These are phyloP conservation scores for Lepidurus couesii DNA, from an alignment of 1,140 invertebrate species.

Conservation along the genomic window DNA sequence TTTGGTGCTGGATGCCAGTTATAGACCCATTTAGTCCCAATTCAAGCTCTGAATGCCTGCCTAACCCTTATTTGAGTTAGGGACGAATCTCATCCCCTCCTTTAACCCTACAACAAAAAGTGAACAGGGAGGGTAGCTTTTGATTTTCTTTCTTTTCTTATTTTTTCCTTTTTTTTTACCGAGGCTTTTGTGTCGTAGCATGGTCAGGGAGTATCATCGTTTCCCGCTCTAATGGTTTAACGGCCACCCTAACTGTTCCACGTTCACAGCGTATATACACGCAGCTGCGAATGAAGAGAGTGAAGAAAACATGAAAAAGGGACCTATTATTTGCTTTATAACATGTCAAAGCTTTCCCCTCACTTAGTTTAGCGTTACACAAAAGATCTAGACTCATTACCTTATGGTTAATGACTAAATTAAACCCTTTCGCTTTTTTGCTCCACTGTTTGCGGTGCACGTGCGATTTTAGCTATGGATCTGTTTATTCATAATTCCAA, in stretches of 20 bases:
- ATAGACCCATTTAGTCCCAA: background rate
- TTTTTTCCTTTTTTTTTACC: background rate
- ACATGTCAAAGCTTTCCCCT: background rate
- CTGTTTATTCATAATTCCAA: background rate
- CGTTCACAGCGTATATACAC: background rate
- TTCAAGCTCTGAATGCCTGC: background rate
- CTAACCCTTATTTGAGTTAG: constrained; percentile 16
- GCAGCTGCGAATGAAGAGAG: background rate
- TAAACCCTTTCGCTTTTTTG: background rate
- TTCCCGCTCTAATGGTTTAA: constrained; percentile 10
- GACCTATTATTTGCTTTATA: background rate
- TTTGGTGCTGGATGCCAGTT: background rate
- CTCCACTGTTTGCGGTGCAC: background rate
- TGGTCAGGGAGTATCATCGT: constrained; percentile 1
- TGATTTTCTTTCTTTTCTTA: background rate
- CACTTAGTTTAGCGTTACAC: background rate
- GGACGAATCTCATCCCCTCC: background rate
- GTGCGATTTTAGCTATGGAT: background rate
- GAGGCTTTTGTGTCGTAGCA: background rate
- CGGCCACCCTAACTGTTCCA: background rate
- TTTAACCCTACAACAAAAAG: background rate
- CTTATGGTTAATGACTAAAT: background rate
- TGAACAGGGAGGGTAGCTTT: background rate
- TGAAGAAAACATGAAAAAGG: background rate
- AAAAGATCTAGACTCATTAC: background rate